A percentile compares a stretch with the other conserved stretches of the same genome.
These are phyloP conservation scores for Coenonympha arcania DNA, from an alignment of 2,888 invertebrate genomes.

Conservation along the genomic window DNA sequence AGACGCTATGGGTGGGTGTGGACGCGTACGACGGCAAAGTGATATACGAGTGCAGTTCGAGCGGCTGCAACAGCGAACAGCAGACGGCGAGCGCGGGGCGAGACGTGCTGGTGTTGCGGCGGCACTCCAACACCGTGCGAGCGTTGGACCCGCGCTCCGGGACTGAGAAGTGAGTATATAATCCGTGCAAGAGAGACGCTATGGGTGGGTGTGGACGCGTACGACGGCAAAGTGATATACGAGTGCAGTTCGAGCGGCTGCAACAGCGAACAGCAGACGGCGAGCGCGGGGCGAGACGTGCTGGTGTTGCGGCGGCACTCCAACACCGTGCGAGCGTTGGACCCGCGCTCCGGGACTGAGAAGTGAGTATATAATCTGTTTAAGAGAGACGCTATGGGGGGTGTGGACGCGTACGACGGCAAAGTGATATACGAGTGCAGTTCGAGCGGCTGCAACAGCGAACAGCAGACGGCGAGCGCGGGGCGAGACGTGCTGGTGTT, in stretches of 20 bases:
- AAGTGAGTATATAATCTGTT: constrained; percentile 79
- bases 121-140: constrained; percentile 89
- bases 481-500: constrained; percentile 79
- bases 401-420: constrained; percentile 82
- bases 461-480: constrained; percentile 67
- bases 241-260: constrained; percentile 84
- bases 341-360: constrained; percentile 88
- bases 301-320: constrained; percentile 87
- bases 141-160: constrained; percentile 92
- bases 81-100: constrained; percentile 56
- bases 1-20: constrained; percentile 89
- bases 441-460: constrained; percentile 80
- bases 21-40: constrained; percentile 81
- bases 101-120: constrained; percentile 82
- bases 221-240: constrained; percentile 82
- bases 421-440: constrained; percentile 87
- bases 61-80: constrained; percentile 81
- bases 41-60: constrained; percentile 84
- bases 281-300: constrained; percentile 64
- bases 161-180: constrained; percentile 81
- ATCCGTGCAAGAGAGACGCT: too few species aligned
- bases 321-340: constrained; percentile 91
- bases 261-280: constrained; percentile 76
- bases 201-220: constrained; percentile 88
- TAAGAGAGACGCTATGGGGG: too few species aligned